Base-by-base conservation (phyloP, 1,140 invertebrate genomes). In the Eueides isabella region DNA sequence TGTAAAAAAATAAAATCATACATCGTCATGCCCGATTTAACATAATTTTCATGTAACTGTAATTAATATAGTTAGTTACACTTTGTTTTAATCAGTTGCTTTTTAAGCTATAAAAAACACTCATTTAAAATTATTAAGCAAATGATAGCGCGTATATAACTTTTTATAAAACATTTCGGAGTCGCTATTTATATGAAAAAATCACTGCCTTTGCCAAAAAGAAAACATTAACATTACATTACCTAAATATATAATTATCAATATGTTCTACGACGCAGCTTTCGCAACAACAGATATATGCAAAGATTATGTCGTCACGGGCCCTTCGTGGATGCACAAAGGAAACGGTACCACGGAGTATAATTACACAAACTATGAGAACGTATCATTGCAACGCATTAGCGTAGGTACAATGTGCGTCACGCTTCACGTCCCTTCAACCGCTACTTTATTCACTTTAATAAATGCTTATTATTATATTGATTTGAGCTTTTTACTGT, bases 331-430 rank as follows among this genome's bases (percentile, higher is more conserved):
- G 44, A 69, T 30, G 30, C 23, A 55, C 61, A 35, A 69, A 69
- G 67, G 67, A 69, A 69, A 69, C 31, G 67, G 48, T 55, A 55
- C 44, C 55, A 29, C 61, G 38, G 26, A n/a, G 44, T 69, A 23
- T 69, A 61, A 69, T 69, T 69, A 69, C 67, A 69, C 67, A 61
- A 69, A 69, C 55, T 61, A 69, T 69, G 67, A 69, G 48, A 69
- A 69, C 67, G 48, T 69, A 69, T 69, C 67, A 69, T 69, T 61
- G 44, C 67, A 19, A 61, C 67, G 44, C 67, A 69, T 69, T 69
- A 61, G 55, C 44, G 48, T 26, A 69, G 31, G 31, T 61, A 61
- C 61, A 31, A 31, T 31, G 61, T 30, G 55, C 67, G 48, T 69
- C 67, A 69, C 67, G 67, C 67, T 61, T 33, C 41, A 69, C 48